Base-by-base conservation (phyloP, 2,113 vertebrate species). In the Brachypteracias leptosomus region DNA sequence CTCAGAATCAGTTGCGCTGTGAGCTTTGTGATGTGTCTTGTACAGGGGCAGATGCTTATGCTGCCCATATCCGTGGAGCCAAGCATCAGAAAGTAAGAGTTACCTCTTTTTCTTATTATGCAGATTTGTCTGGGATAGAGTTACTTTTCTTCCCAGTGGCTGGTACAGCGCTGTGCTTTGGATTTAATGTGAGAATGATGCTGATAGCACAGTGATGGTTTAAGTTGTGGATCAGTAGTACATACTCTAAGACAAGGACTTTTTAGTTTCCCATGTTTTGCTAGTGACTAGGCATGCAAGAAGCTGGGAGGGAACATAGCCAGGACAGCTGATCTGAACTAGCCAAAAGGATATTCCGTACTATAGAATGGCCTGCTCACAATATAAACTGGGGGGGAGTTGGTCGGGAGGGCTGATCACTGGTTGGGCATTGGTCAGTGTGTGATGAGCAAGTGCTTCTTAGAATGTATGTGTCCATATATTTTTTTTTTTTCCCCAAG, bases 11-110 rank as follows among this genome's bases (percentile, higher is more conserved):
- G 96, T 98, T 99, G 62, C 99, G 99, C 94, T 99, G 99, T 96
- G 99, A 99, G 96, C 99, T 99, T 40, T 99, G 99, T 31, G 99
- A 99, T 62, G 99, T 99, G 62, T 99, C 99, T 77, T 99, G 99
- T 96, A 99, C 99, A 7, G 99, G 99, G 1, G 99, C 99, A 11
- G 99, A 99, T 88, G 99, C 99, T 21, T 99, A 99, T 70, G 99
- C 99, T 83, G 99, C 99, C 31, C 99, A 99, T 93, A 99, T 99
- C 96, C 99, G 99, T 57, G 99, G 99, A 93, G 99, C 99, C 89
- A 99, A 99, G 95, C 99, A 99, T 98, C 99, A 99, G 97, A 99
- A 99, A 98, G 99, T 99, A 97, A 95, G 97, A 95, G 28, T 40
- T 94, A 77, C 89, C 33, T 83, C 24, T 33, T 88, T 4, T 87